Evolutionary conservation across 1,140 invertebrate species (phyloP), one percentile per base, ranked within the genome.

Genomic region (Wasmannia auropunctata): DNA sequence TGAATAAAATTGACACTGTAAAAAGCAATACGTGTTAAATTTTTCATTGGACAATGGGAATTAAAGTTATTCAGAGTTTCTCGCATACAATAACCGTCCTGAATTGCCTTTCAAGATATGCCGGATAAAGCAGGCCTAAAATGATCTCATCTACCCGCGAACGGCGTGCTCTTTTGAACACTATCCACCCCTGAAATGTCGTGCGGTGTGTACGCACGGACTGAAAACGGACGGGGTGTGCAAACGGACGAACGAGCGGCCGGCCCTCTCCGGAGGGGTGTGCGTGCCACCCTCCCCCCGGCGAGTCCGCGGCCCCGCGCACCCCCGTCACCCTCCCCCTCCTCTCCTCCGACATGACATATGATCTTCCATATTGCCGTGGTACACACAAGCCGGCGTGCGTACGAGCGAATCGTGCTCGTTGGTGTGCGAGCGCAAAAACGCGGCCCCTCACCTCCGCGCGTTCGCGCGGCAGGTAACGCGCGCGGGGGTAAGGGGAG

Each of bases 301-400:
- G 14, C 43, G 69, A 62, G 69, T 37, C 31, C 81, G 56, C 72
- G 40, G 56, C 22, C n/a, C 70, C 28, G 10, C 65, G 11, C 51
- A 40, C 67, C 65, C 19, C 65, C 90, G 88, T 87, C 31, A 56
- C 92, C 90, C 76, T 92, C 90, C 76, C 65, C 63, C 22, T 60
- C 89, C 88, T 88, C 37, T 56, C 92, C 90, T 70, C 67, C 90
- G 31, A 90, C 92, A 93, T 93, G 93, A 93, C 93, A 93, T 93
- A 93, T 93, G 93, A 93, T 93, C 93, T 92, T 89, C 90, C 91
- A 93, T 93, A 93, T 93, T 93, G 92, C 91, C 88, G 86, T 65
- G 89, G 87, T 85, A 91, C 86, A 90, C 90, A 92, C 90, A 86
- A 67, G 86, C 88, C n/a, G 51, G 60, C 81, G 86, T 88, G 85